Conservation (phyloP, 2,888 invertebrate species). For the Metacarcinus magister region DNA sequence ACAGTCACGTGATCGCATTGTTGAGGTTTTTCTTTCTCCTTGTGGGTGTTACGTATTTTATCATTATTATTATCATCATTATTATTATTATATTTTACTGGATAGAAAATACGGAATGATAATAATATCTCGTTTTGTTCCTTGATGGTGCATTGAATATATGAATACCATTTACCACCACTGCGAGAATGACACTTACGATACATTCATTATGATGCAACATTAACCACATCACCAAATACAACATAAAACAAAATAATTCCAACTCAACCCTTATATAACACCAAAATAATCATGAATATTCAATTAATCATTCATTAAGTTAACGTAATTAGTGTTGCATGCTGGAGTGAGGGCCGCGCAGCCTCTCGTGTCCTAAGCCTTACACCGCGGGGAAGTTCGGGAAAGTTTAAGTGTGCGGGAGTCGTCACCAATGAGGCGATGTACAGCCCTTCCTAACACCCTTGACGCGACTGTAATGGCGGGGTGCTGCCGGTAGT, state of each 20-base stretch:
- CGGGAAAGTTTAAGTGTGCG: background rate
- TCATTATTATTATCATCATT: no score
- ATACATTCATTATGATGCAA: background rate
- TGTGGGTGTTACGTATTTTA: no score
- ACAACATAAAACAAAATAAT: background rate
- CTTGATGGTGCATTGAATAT: background rate
- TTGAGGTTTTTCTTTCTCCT: background rate
- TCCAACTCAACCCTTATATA: background rate
- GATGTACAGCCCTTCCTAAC: background rate
- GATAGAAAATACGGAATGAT: background rate
- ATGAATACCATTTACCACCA: background rate
- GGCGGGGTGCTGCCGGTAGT: background rate
- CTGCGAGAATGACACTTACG: background rate
- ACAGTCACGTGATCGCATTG: background rate
- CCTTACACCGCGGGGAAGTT: no score
- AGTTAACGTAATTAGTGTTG: background rate
- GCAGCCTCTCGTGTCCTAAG: background rate
- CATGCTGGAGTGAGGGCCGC: background rate
- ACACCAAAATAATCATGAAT: background rate
- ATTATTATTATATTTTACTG: background rate
- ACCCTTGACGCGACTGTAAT: background rate
- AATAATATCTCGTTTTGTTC: constrained; percentile 4
- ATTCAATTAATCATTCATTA: background rate
- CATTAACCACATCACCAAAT: background rate
- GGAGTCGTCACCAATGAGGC: background rate